phyloP scores from a whole-genome alignment of 1,140 invertebrate genomes.

The Lutraria rhynchaena region DNA sequence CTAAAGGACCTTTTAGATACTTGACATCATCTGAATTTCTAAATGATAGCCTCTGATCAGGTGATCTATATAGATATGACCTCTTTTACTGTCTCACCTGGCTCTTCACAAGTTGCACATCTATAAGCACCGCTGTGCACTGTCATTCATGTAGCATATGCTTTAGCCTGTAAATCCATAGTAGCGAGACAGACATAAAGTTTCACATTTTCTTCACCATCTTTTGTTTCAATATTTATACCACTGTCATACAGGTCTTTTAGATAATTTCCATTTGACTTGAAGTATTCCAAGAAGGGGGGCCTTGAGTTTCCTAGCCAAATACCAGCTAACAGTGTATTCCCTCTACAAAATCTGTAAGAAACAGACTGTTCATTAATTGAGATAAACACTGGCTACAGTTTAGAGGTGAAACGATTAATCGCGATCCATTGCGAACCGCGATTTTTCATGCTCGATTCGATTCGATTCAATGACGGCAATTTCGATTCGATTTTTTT shows the following conservation, averaged over 20 bases:
- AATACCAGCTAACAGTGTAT: slow-evolving; percentile 36
- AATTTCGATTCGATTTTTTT: too few species aligned
- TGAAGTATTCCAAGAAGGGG: slow-evolving; percentile 23
- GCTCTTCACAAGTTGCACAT: slow-evolving; percentile 45
- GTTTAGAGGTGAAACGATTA: too few species aligned
- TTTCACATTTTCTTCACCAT: slow-evolving; percentile 29
- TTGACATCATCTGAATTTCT: slow-evolving; percentile 28
- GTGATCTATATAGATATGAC: slow-evolving; percentile 34
- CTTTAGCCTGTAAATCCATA: slow-evolving; percentile 33
- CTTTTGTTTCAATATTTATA: not conserved
- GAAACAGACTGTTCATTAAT: slow-evolving; percentile 45
- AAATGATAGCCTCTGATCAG: not conserved
- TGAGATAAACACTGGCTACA: slow-evolving; percentile 56
- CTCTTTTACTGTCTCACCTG: slow-evolving; percentile 17
- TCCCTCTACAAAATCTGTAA: slow-evolving; percentile 28
- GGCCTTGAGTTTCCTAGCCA: slow-evolving; percentile 41
- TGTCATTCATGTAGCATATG: slow-evolving; percentile 10
- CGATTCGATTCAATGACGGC: too few species aligned
- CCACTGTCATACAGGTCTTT: slow-evolving; percentile 32
- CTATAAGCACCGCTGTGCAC: slow-evolving; percentile 16
- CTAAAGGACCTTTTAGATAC: not conserved
- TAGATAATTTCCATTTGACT: slow-evolving; percentile 25
- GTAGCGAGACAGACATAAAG: slow-evolving; percentile 26
- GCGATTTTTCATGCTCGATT: too few species aligned
- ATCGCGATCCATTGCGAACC: too few species aligned